Base-by-base conservation (phyloP, 2,113 vertebrate genomes). In the Rhinolophus ferrumequinum region DNA sequence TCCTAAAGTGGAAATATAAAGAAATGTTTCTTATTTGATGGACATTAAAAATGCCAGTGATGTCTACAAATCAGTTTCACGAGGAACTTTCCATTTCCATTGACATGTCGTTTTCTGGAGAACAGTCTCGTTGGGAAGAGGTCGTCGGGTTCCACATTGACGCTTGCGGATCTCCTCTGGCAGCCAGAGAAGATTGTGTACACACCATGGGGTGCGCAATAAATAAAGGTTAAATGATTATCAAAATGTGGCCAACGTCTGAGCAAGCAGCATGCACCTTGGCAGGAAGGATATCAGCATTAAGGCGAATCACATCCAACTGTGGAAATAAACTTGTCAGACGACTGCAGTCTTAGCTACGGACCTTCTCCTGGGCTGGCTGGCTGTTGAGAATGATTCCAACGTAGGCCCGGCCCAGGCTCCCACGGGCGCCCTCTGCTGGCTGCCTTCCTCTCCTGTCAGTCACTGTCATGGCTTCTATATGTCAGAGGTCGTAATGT, bases 171-270 rank as follows among this genome's bases (percentile, higher is more conserved):
- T 91, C 58, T 90, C 50, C 54, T 69, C 77, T 1, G 9, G 75
- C 89, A 90, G 62, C 52, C 81, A n/a, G 76, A 81, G 79, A 85
- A 84, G 83, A 95, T 97, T 93, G 92, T 82, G 69, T 90, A 56
- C 72, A 62, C 94, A 62, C 94, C 64, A 6, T 24, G 15, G 85
- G 94, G 44, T 44, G 38, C 19, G 1, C 44, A 33, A 97, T 97
- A 96, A 97, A 97, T 97, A 97, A 97, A 97, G 92, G 87, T 88
- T 97, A 97, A 97, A 93, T 90, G 92, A 95, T 97, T 60, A 97
- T 93, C 93, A 93, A 93, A 97, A 96, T 96, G 91, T 83, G 94
- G 73, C 96, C 96, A 89, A 72, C 94, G 94, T 97, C 96, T 95
- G 97, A 97, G 82, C 86, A 44, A 91, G 77, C 97, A 97, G 96